Evolutionary conservation across 2,797 vertebrate species (phyloP), one percentile per base, ranked within the genome.

Genomic region (Liparis tanakae): DNA sequence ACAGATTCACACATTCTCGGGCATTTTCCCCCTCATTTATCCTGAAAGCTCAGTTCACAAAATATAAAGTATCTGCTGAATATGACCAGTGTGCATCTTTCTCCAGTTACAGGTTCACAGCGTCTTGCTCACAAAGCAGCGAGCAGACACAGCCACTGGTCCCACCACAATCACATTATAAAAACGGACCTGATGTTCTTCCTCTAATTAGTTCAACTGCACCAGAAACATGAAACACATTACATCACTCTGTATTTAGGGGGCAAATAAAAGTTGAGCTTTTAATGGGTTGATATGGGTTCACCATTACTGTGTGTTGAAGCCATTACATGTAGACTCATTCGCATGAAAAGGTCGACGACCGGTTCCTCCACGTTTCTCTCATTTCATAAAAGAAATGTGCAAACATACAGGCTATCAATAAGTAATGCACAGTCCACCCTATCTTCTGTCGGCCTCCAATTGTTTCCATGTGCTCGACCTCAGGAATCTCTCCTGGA

Each of bases 401-500:
- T 46, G 67, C 25, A 77, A 53, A 73, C 58, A 30, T 56, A 14
- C 10, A 65, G 10, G 51, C 51, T 50, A 20, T 57, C n/a, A 25
- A 6, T 58, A 9, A 56, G 56, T 61, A 46, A 75, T 62, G 73
- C 34, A 70, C 37, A 69, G 30, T 61, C n/a, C 20, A 74, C 76
- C 66, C 75, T 72, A 67, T 76, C 68, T 64, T 67, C 62, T 7
- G 15, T 67, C 66, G 6, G 54, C 57, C 67, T 86, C 44, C 56
- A 79, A 89, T 79, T 73, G 79, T 87, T 87, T 89, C 81, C 86
- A 85, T 80, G 72, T 75, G 83, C 51, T 76, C 53, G 12, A 67
- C 80, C 79, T 84, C 76, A 80, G 76, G 80, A 86, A 88, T 86
- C 67, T 81, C 72, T 92, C 69, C 69, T 79, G 81, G 58, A 86